phyloP scores from a whole-genome alignment of 2,113 vertebrate genomes.

The crab-eating macaque (Macaca fascicularis) region DNA sequence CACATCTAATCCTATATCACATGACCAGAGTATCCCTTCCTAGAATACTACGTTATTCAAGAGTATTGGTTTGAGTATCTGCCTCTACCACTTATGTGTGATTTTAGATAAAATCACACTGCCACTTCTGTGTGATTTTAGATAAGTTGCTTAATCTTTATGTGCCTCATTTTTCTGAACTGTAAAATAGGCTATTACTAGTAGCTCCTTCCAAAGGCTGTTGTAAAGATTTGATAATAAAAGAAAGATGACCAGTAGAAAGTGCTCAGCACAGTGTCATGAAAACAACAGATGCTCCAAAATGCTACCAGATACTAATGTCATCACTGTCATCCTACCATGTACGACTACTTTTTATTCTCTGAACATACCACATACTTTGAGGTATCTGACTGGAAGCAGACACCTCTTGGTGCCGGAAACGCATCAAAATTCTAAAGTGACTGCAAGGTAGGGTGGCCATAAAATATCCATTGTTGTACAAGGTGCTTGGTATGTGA shows the following conservation, averaged over 20 bases:
- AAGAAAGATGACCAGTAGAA: neutral
- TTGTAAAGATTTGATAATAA: neutral
- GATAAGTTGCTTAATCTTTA: neutral
- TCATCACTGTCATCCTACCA: neutral
- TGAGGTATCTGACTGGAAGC: neutral
- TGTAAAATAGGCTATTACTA: neutral
- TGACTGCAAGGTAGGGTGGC: neutral
- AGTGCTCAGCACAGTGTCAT: neutral
- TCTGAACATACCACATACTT: neutral
- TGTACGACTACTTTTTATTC: neutral
- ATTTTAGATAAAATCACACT: neutral
- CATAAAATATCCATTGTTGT: neutral
- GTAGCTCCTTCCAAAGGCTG: neutral
- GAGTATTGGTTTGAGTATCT: neutral
- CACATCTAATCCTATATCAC: too few relatives aligned
- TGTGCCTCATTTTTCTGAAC: neutral
- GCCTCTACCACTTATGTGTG: neutral
- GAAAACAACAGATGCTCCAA: neutral
- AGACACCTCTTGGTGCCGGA: neutral
- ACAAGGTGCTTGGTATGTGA: neutral
- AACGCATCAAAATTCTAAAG: neutral
- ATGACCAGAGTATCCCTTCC: neutral
- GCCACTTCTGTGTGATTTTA: neutral
- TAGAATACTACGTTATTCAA: neutral
- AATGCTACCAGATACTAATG: neutral